Evolutionary conservation across 2,113 vertebrate genomes (phyloP).

Genomic region (Anas platyrhynchos): DNA sequence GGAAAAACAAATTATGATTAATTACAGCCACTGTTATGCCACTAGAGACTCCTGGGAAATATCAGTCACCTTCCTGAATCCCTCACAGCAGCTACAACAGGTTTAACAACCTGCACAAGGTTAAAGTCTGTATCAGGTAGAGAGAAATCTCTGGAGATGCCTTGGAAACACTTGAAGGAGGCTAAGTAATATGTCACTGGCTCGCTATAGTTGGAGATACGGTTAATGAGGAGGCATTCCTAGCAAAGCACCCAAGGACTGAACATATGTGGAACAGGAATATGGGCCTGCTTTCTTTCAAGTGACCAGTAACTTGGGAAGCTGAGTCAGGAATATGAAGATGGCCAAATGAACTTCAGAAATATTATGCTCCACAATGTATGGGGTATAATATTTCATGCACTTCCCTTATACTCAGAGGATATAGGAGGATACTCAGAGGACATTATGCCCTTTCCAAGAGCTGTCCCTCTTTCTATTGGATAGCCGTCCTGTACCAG

Average conservation of each 20-base stretch:
- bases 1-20: not conserved
- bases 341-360: not conserved
- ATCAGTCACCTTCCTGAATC: conserved; percentile 5
- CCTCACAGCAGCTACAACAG: not conserved
- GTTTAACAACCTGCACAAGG: conserved; percentile 2
- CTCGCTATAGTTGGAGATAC: not conserved
- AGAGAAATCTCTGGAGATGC: not conserved
- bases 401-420: not conserved
- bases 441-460: accelerated
- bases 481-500: not conserved
- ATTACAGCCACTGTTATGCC: conserved; percentile 18
- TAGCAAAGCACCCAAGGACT: not conserved
- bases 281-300: not conserved
- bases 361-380: not conserved
- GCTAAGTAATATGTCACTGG: not conserved
- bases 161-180: not conserved
- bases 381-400: not conserved
- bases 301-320: not conserved
- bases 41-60: not conserved
- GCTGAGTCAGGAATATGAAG: not conserved
- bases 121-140: not conserved
- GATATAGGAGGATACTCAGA: not conserved
- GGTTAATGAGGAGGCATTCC: not conserved
- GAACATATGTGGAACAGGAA: not conserved
- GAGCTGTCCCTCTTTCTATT: not conserved